Percentiles rank a stretch among this genome's conserved stretches.
phyloP scores from a whole-genome alignment of 2,797 vertebrate genomes.

The Cephalopachus bancanus region DNA sequence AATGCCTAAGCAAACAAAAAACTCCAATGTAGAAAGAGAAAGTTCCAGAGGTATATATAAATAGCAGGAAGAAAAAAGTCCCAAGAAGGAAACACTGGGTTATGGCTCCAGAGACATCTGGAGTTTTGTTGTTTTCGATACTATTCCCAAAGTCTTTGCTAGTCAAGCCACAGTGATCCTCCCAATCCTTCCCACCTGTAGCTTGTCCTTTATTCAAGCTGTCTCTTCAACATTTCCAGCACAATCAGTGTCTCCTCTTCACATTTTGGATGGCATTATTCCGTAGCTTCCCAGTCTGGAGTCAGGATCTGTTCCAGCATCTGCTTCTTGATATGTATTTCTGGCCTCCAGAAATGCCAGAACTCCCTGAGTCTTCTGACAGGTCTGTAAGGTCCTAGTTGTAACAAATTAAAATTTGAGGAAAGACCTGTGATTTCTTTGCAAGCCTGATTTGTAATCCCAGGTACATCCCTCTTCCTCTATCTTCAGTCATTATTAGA shows the following conservation, averaged over 20 bases:
- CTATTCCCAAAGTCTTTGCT: not conserved
- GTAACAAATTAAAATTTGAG: constrained; percentile 8
- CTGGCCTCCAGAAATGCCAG: not conserved
- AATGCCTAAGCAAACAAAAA: not conserved
- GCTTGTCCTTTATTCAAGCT: not conserved
- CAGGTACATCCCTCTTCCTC: not conserved
- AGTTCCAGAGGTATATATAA: not conserved
- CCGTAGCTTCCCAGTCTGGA: not conserved
- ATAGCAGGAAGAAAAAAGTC: not conserved
- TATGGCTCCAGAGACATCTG: not conserved
- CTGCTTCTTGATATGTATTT: not conserved
- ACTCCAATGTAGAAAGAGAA: not conserved
- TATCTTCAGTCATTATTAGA: not conserved
- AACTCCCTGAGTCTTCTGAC: not conserved
- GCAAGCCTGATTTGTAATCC: not conserved
- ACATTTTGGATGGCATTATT: not conserved
- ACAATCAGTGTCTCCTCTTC: not conserved
- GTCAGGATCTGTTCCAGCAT: not conserved
- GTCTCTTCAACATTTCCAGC: not conserved
- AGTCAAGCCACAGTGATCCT: not conserved
- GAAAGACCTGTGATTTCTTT: not conserved
- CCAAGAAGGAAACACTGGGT: not conserved
- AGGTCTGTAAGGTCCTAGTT: not conserved
- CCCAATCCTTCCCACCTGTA: not conserved
- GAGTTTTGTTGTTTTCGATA: not conserved